A percentile compares a stretch with the other conserved stretches of the same genome.
Evolutionary conservation across 2,113 vertebrate genomes (phyloP).

Genomic region (Malurus cyaneus): DNA sequence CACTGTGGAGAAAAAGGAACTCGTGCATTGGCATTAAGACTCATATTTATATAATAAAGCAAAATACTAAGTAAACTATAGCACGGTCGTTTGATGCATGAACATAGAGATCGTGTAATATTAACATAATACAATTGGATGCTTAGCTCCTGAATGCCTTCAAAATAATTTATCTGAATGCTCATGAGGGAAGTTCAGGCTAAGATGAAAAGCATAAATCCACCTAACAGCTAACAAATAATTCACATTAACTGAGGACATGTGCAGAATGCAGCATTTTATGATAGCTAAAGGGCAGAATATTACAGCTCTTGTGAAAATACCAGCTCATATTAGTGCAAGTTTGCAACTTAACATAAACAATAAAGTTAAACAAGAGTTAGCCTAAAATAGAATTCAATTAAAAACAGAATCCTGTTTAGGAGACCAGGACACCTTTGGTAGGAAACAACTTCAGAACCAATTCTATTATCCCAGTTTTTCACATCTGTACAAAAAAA

Average conservation of each 20-base stretch:
- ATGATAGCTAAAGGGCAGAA: neutral
- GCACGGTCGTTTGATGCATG: neutral
- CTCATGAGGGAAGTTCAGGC: conserved; percentile 37
- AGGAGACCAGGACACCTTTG: neutral
- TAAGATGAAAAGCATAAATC: conserved; percentile 53
- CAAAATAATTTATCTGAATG: conserved; percentile 55
- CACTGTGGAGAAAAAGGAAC: neutral
- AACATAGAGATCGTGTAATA: neutral
- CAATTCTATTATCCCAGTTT: neutral
- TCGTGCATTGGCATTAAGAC: neutral
- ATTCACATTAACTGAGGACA: conserved; percentile 13
- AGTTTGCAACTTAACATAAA: neutral
- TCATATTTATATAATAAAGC: conserved; percentile 30
- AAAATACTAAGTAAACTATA: conserved; percentile 23
- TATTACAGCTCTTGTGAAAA: neutral
- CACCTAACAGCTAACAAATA: conserved; percentile 38
- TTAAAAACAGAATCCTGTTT: neutral
- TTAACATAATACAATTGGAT: conserved; percentile 31
- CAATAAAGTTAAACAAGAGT: neutral
- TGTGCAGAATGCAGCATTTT: conserved; percentile 24
- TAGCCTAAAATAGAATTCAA: neutral
- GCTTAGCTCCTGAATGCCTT: neutral
- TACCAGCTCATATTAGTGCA: neutral
- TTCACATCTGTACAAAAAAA: neutral
- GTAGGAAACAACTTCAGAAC: neutral